Evolutionary conservation across 2,113 vertebrate genomes (phyloP).

Genomic region (Megaptera novaeangliae): DNA sequence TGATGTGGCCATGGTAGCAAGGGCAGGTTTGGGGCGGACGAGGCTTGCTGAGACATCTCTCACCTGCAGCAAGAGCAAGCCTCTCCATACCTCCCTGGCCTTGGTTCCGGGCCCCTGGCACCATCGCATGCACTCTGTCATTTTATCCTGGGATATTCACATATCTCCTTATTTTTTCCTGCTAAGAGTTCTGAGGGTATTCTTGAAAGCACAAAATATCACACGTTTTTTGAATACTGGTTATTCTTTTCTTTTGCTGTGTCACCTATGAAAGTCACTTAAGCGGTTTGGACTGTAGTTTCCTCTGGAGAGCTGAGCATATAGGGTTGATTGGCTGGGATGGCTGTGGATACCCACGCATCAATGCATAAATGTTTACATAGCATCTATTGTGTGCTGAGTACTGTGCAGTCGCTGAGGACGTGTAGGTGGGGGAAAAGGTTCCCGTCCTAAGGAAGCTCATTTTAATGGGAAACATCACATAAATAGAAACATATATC

Average conservation of each 20-base stretch:
- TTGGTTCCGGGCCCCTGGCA: neutral
- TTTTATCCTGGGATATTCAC: neutral
- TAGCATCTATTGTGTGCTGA: no score
- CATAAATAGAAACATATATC: neutral
- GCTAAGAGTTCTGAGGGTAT: neutral
- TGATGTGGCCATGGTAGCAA: no score
- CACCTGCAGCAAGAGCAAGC: rapidly evolving
- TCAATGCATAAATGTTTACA: rapidly evolving
- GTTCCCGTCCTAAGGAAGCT: neutral
- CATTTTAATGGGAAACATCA: neutral
- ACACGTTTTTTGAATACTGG: neutral
- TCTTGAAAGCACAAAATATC: neutral
- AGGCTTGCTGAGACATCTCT: no score
- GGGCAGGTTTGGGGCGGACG: no score
- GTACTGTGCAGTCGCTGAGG: rapidly evolving
- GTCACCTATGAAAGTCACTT: neutral
- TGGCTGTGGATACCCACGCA: neutral
- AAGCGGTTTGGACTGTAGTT: neutral
- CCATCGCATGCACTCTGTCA: no score
- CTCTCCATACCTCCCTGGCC: no score
- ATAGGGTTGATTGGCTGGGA: no score
- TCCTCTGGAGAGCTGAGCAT: neutral
- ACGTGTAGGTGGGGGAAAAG: rapidly evolving
- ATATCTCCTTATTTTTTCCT: neutral
- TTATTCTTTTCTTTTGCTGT: neutral